phyloP scores from a whole-genome alignment of 2,888 invertebrate genomes.

The Diplolepis rosae region DNA sequence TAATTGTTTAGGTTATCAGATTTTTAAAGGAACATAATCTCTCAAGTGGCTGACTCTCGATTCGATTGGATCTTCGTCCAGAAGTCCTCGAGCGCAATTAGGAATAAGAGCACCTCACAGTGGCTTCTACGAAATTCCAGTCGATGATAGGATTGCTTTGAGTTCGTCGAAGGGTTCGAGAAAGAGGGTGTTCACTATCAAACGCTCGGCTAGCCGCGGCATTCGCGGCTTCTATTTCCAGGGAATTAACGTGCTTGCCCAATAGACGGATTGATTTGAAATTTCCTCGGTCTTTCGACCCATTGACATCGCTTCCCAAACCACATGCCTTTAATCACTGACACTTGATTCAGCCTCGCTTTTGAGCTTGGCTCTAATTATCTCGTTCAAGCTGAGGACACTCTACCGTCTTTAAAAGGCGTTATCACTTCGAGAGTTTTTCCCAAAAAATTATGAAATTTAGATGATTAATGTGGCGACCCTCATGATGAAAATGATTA shows the following conservation, averaged over 20 bases:
- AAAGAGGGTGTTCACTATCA: constrained; percentile 66
- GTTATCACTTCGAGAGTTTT: background rate
- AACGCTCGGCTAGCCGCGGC: constrained; percentile 64
- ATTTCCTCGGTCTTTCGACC: constrained; percentile 63
- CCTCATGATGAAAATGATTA: no score
- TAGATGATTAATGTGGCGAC: no score
- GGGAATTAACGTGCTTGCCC: constrained; percentile 48
- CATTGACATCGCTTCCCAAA: constrained; percentile 52
- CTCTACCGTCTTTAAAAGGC: background rate
- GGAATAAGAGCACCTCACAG: constrained; percentile 47
- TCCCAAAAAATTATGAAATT: no score
- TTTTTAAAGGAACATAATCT: background rate
- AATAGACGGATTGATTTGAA: constrained; percentile 68
- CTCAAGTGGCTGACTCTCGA: background rate
- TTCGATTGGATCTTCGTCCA: constrained; percentile 43
- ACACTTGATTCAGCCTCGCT: constrained; percentile 23
- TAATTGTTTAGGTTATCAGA: background rate
- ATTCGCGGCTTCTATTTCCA: constrained; percentile 48
- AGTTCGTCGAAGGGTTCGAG: constrained; percentile 50
- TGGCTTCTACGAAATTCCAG: constrained; percentile 57
- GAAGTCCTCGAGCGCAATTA: constrained; percentile 55
- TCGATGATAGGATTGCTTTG: constrained; percentile 61
- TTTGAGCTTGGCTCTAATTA: background rate
- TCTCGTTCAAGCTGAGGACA: background rate
- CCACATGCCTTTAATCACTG: constrained; percentile 29